Percentiles rank a stretch among this genome's conserved stretches.
These are phyloP conservation scores for Pao palembangensis DNA, from an alignment of 2,113 vertebrate species.

Conservation along the genomic window DNA sequence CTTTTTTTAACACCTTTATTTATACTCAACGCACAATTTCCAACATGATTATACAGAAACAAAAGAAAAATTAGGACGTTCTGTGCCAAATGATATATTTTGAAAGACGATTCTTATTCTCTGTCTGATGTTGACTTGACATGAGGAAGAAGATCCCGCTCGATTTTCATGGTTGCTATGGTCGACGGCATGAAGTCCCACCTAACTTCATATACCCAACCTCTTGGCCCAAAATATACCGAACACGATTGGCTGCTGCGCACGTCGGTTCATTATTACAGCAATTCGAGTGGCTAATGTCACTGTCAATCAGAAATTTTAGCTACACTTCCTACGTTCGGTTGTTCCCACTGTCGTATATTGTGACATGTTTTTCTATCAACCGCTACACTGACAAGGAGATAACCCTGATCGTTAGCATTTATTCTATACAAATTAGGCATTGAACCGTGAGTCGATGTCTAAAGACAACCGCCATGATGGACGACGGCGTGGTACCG, in stretches of 20 bases:
- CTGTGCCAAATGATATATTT: constrained; percentile 15
- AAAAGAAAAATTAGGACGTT: too few relatives aligned
- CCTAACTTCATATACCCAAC: constrained; percentile 17
- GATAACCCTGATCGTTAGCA: constrained; percentile 3
- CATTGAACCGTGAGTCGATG: constrained; percentile 53
- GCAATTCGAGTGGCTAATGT: constrained; percentile 40
- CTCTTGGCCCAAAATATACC: constrained; percentile 27
- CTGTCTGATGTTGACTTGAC: neutral
- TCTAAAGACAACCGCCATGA: constrained; percentile 78
- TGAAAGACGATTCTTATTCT: neutral
- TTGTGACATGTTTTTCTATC: constrained; percentile 54
- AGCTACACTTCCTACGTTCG: constrained; percentile 59
- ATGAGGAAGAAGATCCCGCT: constrained; percentile 25
- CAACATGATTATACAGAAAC: too few relatives aligned
- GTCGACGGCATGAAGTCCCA: constrained; percentile 46
- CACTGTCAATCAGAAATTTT: constrained; percentile 15
- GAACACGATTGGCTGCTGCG: constrained; percentile 33
- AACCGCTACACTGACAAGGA: constrained; percentile 28
- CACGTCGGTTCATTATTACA: neutral
- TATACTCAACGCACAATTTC: too few relatives aligned
- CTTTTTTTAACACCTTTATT: too few relatives aligned
- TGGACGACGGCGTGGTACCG: constrained; percentile 73
- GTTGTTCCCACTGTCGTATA: constrained; percentile 52
- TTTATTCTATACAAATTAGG: constrained; percentile 2
- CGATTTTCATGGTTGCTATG: constrained; percentile 62